Base-by-base conservation (phyloP, 2,888 invertebrate species). In the Xestia c-nigrum region DNA sequence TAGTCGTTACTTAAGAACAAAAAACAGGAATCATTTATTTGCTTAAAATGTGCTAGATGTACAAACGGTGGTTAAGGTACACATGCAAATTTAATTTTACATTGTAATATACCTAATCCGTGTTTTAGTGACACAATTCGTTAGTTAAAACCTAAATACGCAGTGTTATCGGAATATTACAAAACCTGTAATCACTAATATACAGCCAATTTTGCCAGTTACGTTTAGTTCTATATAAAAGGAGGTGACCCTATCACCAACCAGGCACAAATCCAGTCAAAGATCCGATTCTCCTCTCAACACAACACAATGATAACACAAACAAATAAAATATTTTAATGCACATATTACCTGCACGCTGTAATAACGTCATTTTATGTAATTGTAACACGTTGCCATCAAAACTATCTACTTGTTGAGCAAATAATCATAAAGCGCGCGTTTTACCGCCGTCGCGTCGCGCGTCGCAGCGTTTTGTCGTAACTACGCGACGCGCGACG, bases 361-460 rank as follows among this genome's bases (percentile, higher is more conserved):
- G 75, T 76, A 84, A 76, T 88, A 87, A 82, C 87, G 75, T 67
- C 63, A 65, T 80, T 84, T 83, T 76, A 85, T 82, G 78, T 84
- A 81, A 88, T 86, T 88, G 83, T 85, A 88, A 85, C 83, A 73
- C 77, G 76, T 78, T 75, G 59, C 79, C 87, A 81, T 87, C 70
- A 87, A 81, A 86, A 86, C 86, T 88, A 86, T 88, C 85, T 91
- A 94, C 94, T 93, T 94, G 94, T 94, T 95, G 94, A 93, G 88
- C 92, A 92, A 93, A 94, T 93, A 94, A 94, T 92, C 92, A 93
- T 94, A 95, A 94, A 94, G 89, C 85, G 89, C 82, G 76, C 83
- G 82, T 87, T 88, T 87, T 86, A 88, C 82, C 81, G 66, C 66
- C 84, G 79, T 68, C 63, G 72, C 64, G 80, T 78, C 77, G 76